Evolutionary conservation across 2,888 invertebrate genomes (phyloP).

Genomic region (Salpingus planirostris): DNA sequence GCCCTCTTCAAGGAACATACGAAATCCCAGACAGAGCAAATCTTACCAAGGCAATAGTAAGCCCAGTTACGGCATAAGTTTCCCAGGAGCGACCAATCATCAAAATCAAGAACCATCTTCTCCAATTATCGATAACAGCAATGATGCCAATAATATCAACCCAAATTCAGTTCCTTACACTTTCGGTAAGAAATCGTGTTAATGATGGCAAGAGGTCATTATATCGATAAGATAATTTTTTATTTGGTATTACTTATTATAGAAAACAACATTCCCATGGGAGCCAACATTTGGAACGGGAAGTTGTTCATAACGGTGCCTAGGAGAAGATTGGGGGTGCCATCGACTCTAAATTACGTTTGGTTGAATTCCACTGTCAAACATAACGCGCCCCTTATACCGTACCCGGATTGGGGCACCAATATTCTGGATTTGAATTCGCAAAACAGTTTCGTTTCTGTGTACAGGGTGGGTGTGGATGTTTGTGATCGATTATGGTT

Average conservation of each 20-base stretch:
- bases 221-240: neutral
- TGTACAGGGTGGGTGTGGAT: constrained; percentile 64
- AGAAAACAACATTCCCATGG: constrained; percentile 60
- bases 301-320: constrained; percentile 66
- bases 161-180: constrained; percentile 2
- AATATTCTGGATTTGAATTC: constrained; percentile 45
- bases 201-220: neutral
- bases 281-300: constrained; percentile 53
- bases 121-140: too few species aligned
- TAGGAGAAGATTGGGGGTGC: constrained; percentile 52
- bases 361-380: constrained; percentile 27
- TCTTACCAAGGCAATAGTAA: too few species aligned
- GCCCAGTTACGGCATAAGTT: too few species aligned
- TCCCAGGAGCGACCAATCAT: too few species aligned
- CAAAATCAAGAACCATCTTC: too few species aligned
- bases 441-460: constrained; percentile 47
- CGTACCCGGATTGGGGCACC: constrained; percentile 49
- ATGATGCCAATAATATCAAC: too few species aligned
- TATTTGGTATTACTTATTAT: constrained; percentile 15
- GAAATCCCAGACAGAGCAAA: too few species aligned
- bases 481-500: constrained; percentile 69
- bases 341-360: constrained; percentile 44
- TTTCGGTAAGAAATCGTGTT: constrained; percentile 1
- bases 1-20: too few species aligned
- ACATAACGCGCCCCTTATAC: constrained; percentile 47